phyloP scores from a whole-genome alignment of 2,113 vertebrate species.

The Andinoacara biseriatus region DNA sequence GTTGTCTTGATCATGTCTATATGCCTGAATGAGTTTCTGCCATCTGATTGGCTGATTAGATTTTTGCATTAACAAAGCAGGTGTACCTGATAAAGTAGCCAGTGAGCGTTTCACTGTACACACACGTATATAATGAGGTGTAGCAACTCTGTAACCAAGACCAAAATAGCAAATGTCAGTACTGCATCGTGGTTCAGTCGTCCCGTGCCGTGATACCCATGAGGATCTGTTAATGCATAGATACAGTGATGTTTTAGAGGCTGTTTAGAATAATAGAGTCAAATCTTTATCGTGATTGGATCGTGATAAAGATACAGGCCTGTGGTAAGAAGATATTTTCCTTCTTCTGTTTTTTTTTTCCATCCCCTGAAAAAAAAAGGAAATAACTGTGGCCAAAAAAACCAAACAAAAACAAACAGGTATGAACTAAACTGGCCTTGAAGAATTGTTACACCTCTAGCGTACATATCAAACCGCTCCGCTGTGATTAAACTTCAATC shows the following conservation, averaged over 20 bases:
- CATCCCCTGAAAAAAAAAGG: neutral
- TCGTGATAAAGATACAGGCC: neutral
- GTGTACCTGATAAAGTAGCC: neutral
- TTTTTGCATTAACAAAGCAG: neutral
- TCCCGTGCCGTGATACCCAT: neutral
- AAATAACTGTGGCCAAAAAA: neutral
- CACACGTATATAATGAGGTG: constrained; percentile 1
- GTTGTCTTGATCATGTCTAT: neutral
- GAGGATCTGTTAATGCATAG: neutral
- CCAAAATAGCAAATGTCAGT: neutral
- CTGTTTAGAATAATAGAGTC: neutral
- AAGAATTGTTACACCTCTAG: neutral
- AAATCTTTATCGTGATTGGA: neutral
- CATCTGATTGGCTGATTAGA: neutral
- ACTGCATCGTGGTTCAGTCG: neutral
- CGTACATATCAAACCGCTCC: neutral
- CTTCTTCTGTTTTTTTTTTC: constrained; percentile 1
- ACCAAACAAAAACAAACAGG: no score
- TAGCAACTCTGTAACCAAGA: constrained; percentile 2
- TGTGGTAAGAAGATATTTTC: neutral
- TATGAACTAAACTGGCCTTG: neutral
- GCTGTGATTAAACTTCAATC: neutral
- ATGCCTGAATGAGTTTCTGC: neutral
- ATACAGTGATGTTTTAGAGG: neutral
- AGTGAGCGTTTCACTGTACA: neutral